These are phyloP conservation scores for Periophthalmus modestus DNA, from an alignment of 2,113 vertebrate species.

Conservation along the genomic window DNA sequence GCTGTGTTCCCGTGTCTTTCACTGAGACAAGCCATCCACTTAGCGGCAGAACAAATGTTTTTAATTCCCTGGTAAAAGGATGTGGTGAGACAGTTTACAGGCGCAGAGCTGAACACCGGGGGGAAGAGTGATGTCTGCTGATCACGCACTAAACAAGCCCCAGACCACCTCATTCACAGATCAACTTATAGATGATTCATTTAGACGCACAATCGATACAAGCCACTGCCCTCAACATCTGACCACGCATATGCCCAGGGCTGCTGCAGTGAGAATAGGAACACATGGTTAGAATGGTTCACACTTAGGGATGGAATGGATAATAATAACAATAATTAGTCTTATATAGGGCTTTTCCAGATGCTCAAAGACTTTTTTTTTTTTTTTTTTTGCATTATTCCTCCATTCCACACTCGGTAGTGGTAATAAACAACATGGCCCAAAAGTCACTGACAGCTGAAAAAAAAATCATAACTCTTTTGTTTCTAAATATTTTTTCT, in stretches of 20 bases:
- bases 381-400: too few relatives aligned
- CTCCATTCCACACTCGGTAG: too few relatives aligned
- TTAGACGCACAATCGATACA: constrained; percentile 54
- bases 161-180: constrained; percentile 56
- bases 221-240: constrained; percentile 29
- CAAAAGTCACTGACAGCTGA: too few relatives aligned
- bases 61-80: constrained; percentile 44
- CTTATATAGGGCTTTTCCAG: too few relatives aligned
- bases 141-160: constrained; percentile 47
- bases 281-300: background rate
- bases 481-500: too few relatives aligned
- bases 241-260: constrained; percentile 17
- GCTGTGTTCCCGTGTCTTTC: constrained; percentile 15
- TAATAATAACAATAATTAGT: too few relatives aligned
- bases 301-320: too few relatives aligned
- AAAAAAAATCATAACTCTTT: too few relatives aligned
- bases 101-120: constrained; percentile 41
- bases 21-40: constrained; percentile 4
- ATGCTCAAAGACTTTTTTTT: too few relatives aligned
- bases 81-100: constrained; percentile 22
- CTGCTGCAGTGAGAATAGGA: background rate
- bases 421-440: too few relatives aligned
- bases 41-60: constrained; percentile 54
- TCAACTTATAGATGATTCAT: constrained; percentile 64
- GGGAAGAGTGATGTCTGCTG: constrained; percentile 56